Percentiles rank a stretch among this genome's conserved stretches.
Conservation (phyloP, 2,113 vertebrate genomes). For the Lepisosteus oculatus region DNA sequence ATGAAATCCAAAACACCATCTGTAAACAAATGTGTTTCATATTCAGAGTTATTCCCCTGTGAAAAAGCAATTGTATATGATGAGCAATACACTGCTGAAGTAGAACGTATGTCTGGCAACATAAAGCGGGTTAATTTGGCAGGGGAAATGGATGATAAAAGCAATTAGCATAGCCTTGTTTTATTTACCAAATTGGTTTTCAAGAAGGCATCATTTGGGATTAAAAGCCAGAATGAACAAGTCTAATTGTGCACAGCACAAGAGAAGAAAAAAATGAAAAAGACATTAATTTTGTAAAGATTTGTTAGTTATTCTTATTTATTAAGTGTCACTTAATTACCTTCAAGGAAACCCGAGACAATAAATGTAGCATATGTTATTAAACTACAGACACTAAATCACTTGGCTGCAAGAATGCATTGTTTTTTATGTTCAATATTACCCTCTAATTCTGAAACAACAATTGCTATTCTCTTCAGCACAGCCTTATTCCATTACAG, state of each 20-base stretch:
- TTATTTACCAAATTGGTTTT: constrained; percentile 23
- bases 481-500: no score
- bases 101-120: background rate
- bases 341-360: constrained; percentile 4
- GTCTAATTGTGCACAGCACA: constrained; percentile 15
- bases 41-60: background rate
- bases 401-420: constrained; percentile 7
- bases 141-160: constrained; percentile 17
- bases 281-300: constrained; percentile 11
- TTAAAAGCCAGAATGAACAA: constrained; percentile 10
- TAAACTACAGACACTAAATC: constrained; percentile 3
- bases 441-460: no score
- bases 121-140: constrained; percentile 15
- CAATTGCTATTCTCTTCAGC: no score
- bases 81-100: background rate
- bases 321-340: constrained; percentile 15
- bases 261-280: constrained; percentile 11
- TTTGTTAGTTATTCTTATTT: constrained; percentile 11
- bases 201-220: constrained; percentile 22
- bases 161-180: constrained; percentile 15
- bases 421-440: constrained; percentile 5
- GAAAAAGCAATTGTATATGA: background rate
- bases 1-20: background rate
- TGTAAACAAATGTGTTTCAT: background rate
- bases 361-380: background rate